phyloP scores from a whole-genome alignment of 2,113 vertebrate genomes.

The Mormoops blainvillei region DNA sequence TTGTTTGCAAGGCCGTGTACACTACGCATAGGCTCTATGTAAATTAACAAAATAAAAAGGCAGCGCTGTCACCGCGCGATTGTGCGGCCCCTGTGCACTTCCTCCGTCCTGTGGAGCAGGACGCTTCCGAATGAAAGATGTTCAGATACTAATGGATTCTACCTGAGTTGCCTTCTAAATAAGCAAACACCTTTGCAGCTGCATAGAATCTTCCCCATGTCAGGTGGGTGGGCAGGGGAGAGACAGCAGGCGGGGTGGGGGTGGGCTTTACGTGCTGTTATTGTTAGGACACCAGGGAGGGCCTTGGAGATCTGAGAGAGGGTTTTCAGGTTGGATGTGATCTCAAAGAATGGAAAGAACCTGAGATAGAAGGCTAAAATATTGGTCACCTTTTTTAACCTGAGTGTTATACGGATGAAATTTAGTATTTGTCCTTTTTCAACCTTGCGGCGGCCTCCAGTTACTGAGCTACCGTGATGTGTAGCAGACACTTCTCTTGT shows the following conservation, averaged over 20 bases:
- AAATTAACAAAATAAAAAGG: constrained; percentile 43
- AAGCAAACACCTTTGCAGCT: not conserved
- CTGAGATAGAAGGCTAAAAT: constrained; percentile 28
- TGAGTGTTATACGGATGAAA: not conserved
- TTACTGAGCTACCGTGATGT: not conserved
- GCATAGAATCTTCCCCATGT: not conserved
- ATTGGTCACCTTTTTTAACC: constrained; percentile 22
- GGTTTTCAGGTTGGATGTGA: constrained; percentile 20
- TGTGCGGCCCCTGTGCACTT: not conserved
- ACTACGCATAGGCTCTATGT: not conserved
- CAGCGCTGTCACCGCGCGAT: not conserved
- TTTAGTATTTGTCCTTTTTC: not conserved
- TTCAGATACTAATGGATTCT: not conserved
- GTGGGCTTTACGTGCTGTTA: not conserved
- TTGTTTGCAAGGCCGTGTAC: not conserved
- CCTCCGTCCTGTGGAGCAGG: not conserved
- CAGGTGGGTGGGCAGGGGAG: not conserved
- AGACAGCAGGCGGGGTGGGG: not conserved
- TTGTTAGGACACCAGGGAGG: not conserved
- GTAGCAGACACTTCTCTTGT: not conserved
- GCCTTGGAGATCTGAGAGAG: constrained; percentile 9
- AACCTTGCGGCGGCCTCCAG: not conserved
- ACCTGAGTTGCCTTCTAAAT: not conserved
- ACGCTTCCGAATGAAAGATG: not conserved
- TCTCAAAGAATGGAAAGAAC: constrained; percentile 37